A percentile compares a stretch with the other conserved stretches of the same genome.
Evolutionary conservation across 1,140 invertebrate genomes (phyloP).

Genomic region (Lepidurus arcticus): DNA sequence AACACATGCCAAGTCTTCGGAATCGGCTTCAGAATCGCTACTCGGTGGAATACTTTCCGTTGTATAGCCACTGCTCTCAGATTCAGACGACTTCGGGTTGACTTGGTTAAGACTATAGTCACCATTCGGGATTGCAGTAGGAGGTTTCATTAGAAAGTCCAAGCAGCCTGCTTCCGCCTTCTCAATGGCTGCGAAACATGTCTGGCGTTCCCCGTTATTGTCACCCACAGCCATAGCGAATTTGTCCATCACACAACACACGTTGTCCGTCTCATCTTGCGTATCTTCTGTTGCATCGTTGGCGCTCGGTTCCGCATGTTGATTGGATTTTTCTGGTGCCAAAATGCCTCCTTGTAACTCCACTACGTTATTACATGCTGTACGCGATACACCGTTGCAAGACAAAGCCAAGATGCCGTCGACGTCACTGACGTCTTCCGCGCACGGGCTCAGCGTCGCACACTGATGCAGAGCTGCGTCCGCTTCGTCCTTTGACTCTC

Average conservation of each 20-base stretch:
- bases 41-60: constrained; percentile 14
- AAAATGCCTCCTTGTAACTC: not conserved
- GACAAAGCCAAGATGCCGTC: not conserved
- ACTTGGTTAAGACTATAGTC: not conserved
- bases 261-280: not conserved
- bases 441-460: not conserved
- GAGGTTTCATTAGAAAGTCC: not conserved
- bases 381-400: not conserved
- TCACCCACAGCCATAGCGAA: not conserved
- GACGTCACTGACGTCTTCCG: not conserved
- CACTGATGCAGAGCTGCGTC: not conserved
- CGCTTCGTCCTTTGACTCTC: constrained; percentile 22
- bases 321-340: not conserved
- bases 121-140: not conserved
- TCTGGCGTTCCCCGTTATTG: not conserved
- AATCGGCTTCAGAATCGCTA: constrained; percentile 4
- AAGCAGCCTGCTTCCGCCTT: not conserved
- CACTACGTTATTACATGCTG: not conserved
- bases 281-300: not conserved
- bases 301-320: not conserved
- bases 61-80: not conserved
- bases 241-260: not conserved
- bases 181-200: not conserved
- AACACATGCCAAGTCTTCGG: not conserved
- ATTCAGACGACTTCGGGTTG: not conserved